Evolutionary conservation across 2,888 invertebrate species (phyloP), one percentile per base, ranked within the genome.

Genomic region (Antitype chi): DNA sequence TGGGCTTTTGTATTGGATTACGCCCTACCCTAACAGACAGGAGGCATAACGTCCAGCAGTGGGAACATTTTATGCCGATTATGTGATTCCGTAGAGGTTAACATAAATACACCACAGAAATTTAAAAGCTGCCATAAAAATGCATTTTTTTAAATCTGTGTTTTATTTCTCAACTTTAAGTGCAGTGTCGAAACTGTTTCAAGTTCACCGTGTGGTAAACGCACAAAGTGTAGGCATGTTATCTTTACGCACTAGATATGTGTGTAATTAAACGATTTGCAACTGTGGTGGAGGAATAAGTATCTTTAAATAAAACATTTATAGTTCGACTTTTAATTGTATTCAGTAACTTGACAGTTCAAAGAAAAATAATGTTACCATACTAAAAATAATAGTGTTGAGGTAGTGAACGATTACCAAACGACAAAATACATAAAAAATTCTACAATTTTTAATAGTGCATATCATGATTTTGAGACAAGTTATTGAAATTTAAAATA

Each of bases 241-340:
- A 87, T 85, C 87, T 87, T 84, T 87, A 75, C 78, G 87, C 87
- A 76, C 87, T 87, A 78, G 43, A 84, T 87, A 20, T 57, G 43
- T 47, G 43, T 67, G 66, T 81, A 84, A 87, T 80, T 85, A 77
- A 71, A 77, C 63, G 57, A 67, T 75, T 78, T 79, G 81, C 43
- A 80, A 81, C 43, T 70, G 32, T 23, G 15, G 23, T 47, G n/a
- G 28, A 67, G 60, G 60, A 28, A n/a, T n/a, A 49, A 74, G 38
- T 28, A 59, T 11, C 15, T 74, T 60, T 20, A 74, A n/a, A 73
- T 70, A 55, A 57, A 32, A 53, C 2, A 20, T 71, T 49, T 55
- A 38, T n/a, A n/a, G n/a, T n/a, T n/a, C n/a, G n/a, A n/a, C n/a
- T n/a, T n/a, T n/a, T n/a, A n/a, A n/a, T n/a, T n/a, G n/a, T n/a